phyloP scores from a whole-genome alignment of 2,113 vertebrate genomes.

The Oenanthe oenanthe region DNA sequence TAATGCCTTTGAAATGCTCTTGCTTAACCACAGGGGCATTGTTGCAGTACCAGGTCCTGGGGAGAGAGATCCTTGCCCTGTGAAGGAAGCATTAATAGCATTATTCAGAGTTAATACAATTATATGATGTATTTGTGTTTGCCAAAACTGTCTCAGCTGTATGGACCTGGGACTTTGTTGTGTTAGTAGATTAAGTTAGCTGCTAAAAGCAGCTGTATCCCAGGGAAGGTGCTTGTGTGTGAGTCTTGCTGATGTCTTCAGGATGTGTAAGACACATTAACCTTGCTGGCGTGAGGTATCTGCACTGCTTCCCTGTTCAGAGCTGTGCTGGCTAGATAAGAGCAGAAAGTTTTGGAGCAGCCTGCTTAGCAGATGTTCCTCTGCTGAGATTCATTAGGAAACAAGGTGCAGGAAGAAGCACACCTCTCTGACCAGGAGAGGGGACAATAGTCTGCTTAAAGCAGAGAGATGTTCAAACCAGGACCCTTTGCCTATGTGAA shows the following conservation, averaged over 20 bases:
- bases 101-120: background rate
- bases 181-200: background rate
- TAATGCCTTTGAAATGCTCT: background rate
- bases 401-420: background rate
- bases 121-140: background rate
- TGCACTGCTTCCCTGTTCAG: background rate
- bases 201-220: rapidly evolving
- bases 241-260: background rate
- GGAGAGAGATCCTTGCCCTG: background rate
- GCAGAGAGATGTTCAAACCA: background rate
- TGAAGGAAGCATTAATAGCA: background rate
- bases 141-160: background rate
- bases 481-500: background rate
- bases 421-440: background rate
- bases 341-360: background rate
- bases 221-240: background rate
- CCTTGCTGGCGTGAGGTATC: background rate
- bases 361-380: background rate
- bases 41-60: rapidly evolving
- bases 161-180: background rate
- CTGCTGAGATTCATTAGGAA: background rate
- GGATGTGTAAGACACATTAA: background rate
- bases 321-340: background rate
- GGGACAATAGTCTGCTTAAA: background rate
- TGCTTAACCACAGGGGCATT: background rate